Conservation (phyloP, 2,113 vertebrate species). For the Thamnophis sirtalis region DNA sequence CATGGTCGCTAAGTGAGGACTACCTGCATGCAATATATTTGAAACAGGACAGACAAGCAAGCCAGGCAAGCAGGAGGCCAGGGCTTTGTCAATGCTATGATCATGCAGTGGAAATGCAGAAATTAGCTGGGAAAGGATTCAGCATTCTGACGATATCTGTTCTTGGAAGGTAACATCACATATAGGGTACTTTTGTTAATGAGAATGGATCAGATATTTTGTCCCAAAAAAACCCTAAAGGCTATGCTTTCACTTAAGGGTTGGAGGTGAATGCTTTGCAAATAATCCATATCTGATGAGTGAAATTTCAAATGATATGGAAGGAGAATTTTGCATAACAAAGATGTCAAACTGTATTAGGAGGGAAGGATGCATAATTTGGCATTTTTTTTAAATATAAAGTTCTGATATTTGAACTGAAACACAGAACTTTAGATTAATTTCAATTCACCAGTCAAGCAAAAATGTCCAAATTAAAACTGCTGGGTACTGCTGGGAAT, state of each 20-base stretch:
- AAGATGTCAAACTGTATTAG: background rate
- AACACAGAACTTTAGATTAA: background rate
- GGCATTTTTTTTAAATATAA: background rate
- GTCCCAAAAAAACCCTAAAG: background rate
- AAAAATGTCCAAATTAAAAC: background rate
- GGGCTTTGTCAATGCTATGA: background rate
- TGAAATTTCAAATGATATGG: background rate
- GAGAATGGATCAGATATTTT: background rate
- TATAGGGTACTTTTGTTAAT: background rate
- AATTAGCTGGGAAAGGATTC: background rate
- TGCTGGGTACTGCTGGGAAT: background rate
- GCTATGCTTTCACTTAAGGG: background rate
- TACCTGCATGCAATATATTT: background rate
- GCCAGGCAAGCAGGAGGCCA: background rate
- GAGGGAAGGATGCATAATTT: background rate
- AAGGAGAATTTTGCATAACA: background rate
- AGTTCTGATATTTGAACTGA: background rate
- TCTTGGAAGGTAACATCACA: background rate
- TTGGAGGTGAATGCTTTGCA: background rate
- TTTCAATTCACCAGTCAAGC: background rate
- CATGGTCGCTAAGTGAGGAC: background rate
- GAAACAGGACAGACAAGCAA: background rate
- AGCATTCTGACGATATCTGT: background rate
- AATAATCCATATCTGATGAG: background rate
- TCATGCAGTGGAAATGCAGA: background rate